These are phyloP conservation scores for Crotalus viridis DNA, from an alignment of 2,113 vertebrate genomes.

Conservation along the genomic window DNA sequence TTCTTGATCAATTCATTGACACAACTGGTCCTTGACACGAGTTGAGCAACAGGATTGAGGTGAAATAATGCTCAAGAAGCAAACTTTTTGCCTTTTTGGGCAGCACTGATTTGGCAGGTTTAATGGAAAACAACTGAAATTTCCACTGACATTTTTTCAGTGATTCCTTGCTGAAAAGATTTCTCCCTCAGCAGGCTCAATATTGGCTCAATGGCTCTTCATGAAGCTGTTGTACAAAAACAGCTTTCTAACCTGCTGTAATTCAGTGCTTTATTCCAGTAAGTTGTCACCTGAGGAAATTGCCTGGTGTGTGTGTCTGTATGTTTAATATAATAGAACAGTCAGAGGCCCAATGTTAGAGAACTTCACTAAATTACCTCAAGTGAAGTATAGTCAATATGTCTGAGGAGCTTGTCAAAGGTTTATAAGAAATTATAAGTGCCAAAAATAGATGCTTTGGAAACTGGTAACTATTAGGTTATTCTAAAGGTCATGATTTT, in stretches of 20 bases:
- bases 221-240: neutral
- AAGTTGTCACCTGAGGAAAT: neutral
- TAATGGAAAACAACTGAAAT: neutral
- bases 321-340: neutral
- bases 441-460: conserved; percentile 19
- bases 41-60: neutral
- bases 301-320: neutral
- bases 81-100: neutral
- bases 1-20: neutral
- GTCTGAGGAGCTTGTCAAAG: conserved; percentile 18
- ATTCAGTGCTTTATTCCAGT: neutral
- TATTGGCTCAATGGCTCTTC: neutral
- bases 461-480: conserved; percentile 30
- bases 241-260: conserved; percentile 24
- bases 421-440: conserved; percentile 7
- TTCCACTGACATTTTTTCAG: neutral
- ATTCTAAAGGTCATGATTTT: conserved; percentile 29
- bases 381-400: conserved; percentile 13
- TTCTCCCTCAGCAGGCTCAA: neutral
- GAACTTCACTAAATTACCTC: conserved; percentile 12
- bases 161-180: neutral
- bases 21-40: no score
- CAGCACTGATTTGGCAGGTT: neutral
- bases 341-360: neutral
- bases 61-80: neutral